phyloP scores from a whole-genome alignment of 2,113 vertebrate species.

The Odontesthes bonariensis region DNA sequence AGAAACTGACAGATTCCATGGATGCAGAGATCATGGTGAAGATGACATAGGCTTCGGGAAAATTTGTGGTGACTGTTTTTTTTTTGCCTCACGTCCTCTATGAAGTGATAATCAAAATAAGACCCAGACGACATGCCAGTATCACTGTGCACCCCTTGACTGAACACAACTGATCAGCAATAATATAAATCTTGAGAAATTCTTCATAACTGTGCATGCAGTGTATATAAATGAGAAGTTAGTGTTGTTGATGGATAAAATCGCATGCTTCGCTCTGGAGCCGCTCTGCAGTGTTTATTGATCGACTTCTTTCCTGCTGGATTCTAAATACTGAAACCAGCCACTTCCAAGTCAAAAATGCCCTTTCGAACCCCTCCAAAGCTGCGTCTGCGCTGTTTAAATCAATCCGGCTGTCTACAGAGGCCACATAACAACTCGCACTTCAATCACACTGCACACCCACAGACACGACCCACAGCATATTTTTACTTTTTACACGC shows the following conservation, averaged over 20 bases:
- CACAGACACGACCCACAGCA: conserved; percentile 6
- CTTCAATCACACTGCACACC: conserved; percentile 14
- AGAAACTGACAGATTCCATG: too few relatives aligned
- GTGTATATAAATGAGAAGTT: background rate
- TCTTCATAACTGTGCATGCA: background rate
- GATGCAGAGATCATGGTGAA: too few relatives aligned
- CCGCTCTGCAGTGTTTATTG: background rate
- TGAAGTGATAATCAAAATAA: too few relatives aligned
- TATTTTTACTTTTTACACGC: conserved; percentile 26
- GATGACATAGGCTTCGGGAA: too few relatives aligned
- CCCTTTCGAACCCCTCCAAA: conserved; percentile 8
- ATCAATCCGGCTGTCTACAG: conserved; percentile 23
- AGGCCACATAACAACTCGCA: conserved; percentile 3
- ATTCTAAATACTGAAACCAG: conserved; percentile 7
- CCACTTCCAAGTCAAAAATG: background rate
- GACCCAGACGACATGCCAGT: too few relatives aligned
- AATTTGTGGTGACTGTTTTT: too few relatives aligned
- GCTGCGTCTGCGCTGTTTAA: background rate
- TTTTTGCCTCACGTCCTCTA: too few relatives aligned
- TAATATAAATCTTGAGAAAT: background rate
- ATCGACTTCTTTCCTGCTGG: background rate
- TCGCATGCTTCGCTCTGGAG: background rate
- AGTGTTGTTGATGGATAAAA: background rate
- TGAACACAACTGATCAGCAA: background rate
- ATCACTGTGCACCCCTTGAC: too few relatives aligned